Percentiles rank a stretch among this genome's conserved stretches.
These are phyloP conservation scores for Sinopyrophorus schimmeli DNA, from an alignment of 2,888 invertebrate genomes.

Conservation along the genomic window DNA sequence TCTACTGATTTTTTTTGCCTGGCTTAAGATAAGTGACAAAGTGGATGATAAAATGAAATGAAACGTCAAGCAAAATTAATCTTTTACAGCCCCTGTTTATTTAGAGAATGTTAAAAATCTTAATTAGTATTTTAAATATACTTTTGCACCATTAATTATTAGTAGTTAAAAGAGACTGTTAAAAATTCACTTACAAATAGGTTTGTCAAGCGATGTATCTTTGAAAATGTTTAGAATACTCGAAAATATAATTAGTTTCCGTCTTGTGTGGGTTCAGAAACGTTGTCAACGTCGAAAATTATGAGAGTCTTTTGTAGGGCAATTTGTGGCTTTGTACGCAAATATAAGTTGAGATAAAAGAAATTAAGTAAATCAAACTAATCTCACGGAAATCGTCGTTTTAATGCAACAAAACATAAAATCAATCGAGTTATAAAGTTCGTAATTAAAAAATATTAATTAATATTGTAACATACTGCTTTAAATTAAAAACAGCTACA, in stretches of 20 bases:
- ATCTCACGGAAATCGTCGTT: too few relatives aligned
- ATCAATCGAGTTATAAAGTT: too few relatives aligned
- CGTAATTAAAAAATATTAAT: slow-evolving; percentile 15
- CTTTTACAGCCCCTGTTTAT: slow-evolving; percentile 12
- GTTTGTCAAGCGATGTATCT: slow-evolving; percentile 32
- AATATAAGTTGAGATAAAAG: neutral
- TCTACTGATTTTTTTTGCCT: too few relatives aligned
- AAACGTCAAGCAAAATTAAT: slow-evolving; percentile 25
- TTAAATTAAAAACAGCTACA: slow-evolving; percentile 14
- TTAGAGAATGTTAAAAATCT: slow-evolving; percentile 32
- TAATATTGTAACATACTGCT: slow-evolving; percentile 3
- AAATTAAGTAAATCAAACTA: slow-evolving; percentile 3
- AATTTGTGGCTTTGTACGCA: slow-evolving; percentile 17
- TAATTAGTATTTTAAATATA: slow-evolving; percentile 39
- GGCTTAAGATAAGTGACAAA: neutral
- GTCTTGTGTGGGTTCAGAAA: slow-evolving; percentile 35
- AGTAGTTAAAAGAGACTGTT: slow-evolving; percentile 32
- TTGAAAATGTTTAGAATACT: slow-evolving; percentile 29
- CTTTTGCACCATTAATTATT: slow-evolving; percentile 36
- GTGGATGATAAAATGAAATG: slow-evolving; percentile 20
- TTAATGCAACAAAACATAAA: too few relatives aligned
- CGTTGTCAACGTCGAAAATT: slow-evolving; percentile 33
- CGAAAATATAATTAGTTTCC: slow-evolving; percentile 36
- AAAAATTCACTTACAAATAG: slow-evolving; percentile 34
- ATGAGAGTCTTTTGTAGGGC: slow-evolving; percentile 24